phyloP scores from a whole-genome alignment of 2,888 invertebrate species.

The Spodoptera littoralis region DNA sequence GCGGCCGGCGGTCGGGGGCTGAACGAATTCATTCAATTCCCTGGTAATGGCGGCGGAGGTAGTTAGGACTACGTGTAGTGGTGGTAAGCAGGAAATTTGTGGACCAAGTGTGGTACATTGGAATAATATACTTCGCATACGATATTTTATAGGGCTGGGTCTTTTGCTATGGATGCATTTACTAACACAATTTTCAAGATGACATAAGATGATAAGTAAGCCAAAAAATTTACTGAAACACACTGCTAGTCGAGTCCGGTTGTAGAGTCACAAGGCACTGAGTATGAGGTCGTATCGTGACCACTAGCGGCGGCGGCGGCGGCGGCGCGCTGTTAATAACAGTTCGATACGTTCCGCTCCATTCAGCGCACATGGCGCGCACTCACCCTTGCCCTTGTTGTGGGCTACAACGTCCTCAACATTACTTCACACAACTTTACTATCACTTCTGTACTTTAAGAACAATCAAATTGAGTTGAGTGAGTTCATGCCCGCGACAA shows the following conservation, averaged over 20 bases:
- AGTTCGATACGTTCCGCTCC: slow-evolving; percentile 13
- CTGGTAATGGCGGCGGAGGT: slow-evolving; percentile 43
- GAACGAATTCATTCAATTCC: slow-evolving; percentile 55
- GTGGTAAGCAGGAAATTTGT: slow-evolving; percentile 48
- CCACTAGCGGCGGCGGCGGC: too few relatives aligned
- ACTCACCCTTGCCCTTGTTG: slow-evolving; percentile 1
- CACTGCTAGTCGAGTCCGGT: not conserved
- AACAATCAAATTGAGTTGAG: too few relatives aligned
- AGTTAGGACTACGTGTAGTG: slow-evolving; percentile 34
- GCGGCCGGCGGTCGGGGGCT: slow-evolving; percentile 30
- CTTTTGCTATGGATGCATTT: too few relatives aligned
- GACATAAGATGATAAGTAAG: too few relatives aligned
- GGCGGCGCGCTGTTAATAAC: slow-evolving; percentile 22
- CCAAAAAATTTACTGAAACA: too few relatives aligned
- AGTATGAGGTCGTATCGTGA: not conserved
- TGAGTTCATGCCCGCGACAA: too few relatives aligned
- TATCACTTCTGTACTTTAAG: not conserved
- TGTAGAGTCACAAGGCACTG: not conserved
- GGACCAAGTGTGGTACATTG: slow-evolving; percentile 13
- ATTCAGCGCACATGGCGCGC: slow-evolving; percentile 33
- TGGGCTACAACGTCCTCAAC: not conserved
- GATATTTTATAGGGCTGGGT: too few relatives aligned
- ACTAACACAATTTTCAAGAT: too few relatives aligned
- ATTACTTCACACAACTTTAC: not conserved
- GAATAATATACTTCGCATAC: slow-evolving; percentile 22